Percentiles rank a stretch among this genome's conserved stretches.
Conservation (phyloP, 1,140 invertebrate species). For the Drosophila watanabei region DNA sequence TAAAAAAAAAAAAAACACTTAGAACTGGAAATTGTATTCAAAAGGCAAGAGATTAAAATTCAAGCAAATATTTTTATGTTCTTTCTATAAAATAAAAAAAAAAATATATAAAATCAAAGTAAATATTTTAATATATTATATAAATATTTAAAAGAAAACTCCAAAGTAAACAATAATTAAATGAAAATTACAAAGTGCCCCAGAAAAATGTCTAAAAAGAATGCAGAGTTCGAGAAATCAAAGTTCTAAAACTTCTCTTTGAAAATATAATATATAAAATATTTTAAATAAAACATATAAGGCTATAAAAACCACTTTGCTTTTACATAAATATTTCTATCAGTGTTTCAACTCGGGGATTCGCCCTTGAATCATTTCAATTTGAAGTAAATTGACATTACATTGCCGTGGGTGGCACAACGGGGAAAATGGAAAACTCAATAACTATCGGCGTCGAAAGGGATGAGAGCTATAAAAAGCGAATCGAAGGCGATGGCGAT, state of each 20-base stretch:
- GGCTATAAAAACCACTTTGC: neutral
- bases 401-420: constrained; percentile 61
- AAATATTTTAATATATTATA: too few relatives aligned
- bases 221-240: too few relatives aligned
- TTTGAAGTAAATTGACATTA: constrained; percentile 79
- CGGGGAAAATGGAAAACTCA: constrained; percentile 59
- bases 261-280: too few relatives aligned
- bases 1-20: too few relatives aligned
- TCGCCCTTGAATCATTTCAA: constrained; percentile 80
- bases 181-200: neutral
- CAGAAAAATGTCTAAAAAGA: neutral
- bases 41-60: too few relatives aligned
- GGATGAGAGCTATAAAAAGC: constrained; percentile 27
- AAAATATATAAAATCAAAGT: too few relatives aligned
- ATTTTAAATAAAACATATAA: too few relatives aligned
- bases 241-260: too few relatives aligned
- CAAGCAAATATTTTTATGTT: too few relatives aligned
- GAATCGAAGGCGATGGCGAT: constrained; percentile 60
- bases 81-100: too few relatives aligned
- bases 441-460: constrained; percentile 70
- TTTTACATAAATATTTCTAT: neutral
- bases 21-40: too few relatives aligned
- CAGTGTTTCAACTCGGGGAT: constrained; percentile 29
- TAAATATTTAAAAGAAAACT: too few relatives aligned
- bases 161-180: neutral